A percentile compares a stretch with the other conserved stretches of the same genome.
Evolutionary conservation across 2,113 vertebrate genomes (phyloP).

Genomic region (Callorhinus ursinus): DNA sequence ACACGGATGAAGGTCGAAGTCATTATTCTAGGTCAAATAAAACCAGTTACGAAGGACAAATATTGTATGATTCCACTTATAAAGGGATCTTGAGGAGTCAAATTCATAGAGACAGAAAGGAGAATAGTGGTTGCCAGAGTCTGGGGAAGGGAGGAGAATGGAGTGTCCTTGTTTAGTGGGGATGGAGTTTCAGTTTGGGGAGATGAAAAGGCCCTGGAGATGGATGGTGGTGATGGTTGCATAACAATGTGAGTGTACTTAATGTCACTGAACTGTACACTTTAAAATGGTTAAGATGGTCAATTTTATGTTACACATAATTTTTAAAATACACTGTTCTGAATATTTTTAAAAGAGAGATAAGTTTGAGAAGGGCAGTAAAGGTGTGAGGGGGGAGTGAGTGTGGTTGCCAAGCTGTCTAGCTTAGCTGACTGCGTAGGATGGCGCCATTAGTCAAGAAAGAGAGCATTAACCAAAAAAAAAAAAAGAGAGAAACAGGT

Average conservation of each 20-base stretch:
- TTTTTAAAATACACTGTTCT: background rate
- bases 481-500: background rate
- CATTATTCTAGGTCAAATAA: background rate
- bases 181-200: background rate
- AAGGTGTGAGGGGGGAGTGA: background rate
- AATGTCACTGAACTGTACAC: background rate
- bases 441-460: background rate
- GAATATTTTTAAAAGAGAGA: background rate
- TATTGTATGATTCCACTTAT: background rate
- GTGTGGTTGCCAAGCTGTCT: background rate
- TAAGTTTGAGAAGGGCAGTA: background rate
- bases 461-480: background rate
- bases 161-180: background rate
- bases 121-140: background rate
- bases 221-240: background rate
- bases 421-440: background rate
- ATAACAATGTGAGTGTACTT: background rate
- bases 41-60: background rate
- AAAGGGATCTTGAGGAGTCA: background rate
- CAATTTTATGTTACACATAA: background rate
- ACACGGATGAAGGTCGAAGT: background rate
- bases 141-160: no score
- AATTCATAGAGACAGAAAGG: background rate
- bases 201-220: background rate
- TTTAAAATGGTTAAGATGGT: background rate